These are phyloP conservation scores for Lepidocyrtoides sp. DNA, from an alignment of 2,888 invertebrate genomes.

Conservation along the genomic window DNA sequence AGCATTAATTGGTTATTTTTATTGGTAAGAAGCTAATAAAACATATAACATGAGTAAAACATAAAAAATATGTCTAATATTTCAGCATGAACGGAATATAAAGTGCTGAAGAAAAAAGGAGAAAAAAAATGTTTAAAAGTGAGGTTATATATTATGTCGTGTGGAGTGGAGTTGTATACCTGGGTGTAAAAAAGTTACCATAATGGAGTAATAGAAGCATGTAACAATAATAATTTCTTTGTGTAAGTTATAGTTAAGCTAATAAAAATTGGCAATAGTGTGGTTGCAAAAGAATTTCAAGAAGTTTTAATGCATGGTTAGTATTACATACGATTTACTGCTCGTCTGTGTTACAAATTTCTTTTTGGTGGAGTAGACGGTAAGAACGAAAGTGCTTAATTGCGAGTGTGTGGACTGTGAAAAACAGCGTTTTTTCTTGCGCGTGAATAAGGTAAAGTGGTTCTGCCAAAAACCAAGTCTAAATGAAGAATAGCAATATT, in stretches of 20 bases:
- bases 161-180: not conserved
- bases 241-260: not conserved
- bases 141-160: not conserved
- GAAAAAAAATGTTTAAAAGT: not conserved
- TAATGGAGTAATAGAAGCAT: not conserved
- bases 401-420: no score
- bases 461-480: no score
- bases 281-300: not conserved
- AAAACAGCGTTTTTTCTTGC: not conserved
- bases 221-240: not conserved
- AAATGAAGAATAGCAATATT: no score
- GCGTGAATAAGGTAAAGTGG: not conserved
- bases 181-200: not conserved
- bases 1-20: not conserved
- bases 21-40: slow-evolving; percentile 2
- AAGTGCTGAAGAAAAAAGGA: no score
- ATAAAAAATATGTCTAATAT: not conserved
- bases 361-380: no score
- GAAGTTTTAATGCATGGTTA: no score
- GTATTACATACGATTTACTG: no score
- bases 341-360: no score
- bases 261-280: slow-evolving; percentile 1
- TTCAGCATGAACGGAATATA: not conserved
- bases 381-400: no score
- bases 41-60: not conserved